phyloP scores from a whole-genome alignment of 1,140 invertebrate genomes.

The Solenopsis invicta region DNA sequence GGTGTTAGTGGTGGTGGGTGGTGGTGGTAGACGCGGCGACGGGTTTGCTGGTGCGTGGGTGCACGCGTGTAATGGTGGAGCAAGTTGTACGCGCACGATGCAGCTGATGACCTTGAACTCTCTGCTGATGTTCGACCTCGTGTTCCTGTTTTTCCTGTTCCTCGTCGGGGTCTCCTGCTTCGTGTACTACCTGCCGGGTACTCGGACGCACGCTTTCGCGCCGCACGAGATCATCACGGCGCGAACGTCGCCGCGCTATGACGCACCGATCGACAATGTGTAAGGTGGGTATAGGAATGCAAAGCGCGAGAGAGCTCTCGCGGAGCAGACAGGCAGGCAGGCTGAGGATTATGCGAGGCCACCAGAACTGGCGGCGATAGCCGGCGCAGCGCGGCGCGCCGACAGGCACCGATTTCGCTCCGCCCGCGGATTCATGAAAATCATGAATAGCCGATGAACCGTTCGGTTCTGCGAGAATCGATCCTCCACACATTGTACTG shows the following conservation, averaged over 20 bases:
- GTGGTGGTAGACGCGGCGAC: not conserved
- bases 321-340: too few relatives aligned
- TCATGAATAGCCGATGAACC: slow-evolving; percentile 43
- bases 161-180: slow-evolving; percentile 93
- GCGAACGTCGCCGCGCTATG: slow-evolving; percentile 78
- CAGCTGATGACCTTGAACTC: slow-evolving; percentile 94
- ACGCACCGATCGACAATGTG: slow-evolving; percentile 85
- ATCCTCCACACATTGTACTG: too few relatives aligned
- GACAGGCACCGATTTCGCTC: not conserved
- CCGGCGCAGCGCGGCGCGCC: too few relatives aligned
- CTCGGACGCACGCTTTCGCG: slow-evolving; percentile 82
- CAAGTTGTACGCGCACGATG: slow-evolving; percentile 87
- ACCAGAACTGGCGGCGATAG: too few relatives aligned
- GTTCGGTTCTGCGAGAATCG: slow-evolving; percentile 14
- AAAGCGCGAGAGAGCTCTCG: too few relatives aligned
- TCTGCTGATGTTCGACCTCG: slow-evolving; percentile 94
- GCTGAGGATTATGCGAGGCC: too few relatives aligned
- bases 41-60: slow-evolving; percentile 54
- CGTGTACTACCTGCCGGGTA: slow-evolving; percentile 91
- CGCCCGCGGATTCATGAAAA: not conserved
- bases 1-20: not conserved
- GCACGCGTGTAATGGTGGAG: slow-evolving; percentile 82
- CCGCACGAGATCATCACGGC: slow-evolving; percentile 84
- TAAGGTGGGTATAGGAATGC: slow-evolving; percentile 81
- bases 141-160: slow-evolving; percentile 94